Evolutionary conservation across 2,888 invertebrate species (phyloP).

Genomic region (Trissolcus japonicus): DNA sequence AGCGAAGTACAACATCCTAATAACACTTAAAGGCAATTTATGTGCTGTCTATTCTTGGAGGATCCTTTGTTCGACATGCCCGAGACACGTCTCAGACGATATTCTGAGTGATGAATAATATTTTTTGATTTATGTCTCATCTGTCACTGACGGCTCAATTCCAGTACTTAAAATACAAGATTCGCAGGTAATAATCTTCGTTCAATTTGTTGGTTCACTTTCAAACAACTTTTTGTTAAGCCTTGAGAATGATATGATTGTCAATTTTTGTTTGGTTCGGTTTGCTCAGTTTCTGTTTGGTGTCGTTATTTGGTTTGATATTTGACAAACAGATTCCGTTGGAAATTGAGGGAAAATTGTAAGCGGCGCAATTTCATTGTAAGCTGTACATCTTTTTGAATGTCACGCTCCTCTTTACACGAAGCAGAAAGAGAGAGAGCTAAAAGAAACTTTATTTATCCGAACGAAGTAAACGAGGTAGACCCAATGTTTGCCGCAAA

Average conservation of each 20-base stretch:
- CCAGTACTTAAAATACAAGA: too few relatives aligned
- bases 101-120: constrained; percentile 1
- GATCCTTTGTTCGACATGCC: constrained; percentile 26
- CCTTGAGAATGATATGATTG: too few relatives aligned
- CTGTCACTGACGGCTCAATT: background rate
- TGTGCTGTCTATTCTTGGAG: constrained; percentile 32
- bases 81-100: background rate
- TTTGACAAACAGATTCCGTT: constrained; percentile 27
- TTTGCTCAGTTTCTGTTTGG: background rate
- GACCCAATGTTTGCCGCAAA: constrained; percentile 47
- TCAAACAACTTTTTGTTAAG: too few relatives aligned
- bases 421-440: constrained; percentile 18
- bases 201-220: too few relatives aligned
- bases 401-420: constrained; percentile 50
- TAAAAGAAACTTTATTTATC: constrained; percentile 43
- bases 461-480: constrained; percentile 47
- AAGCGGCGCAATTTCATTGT: constrained; percentile 38
- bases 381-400: constrained; percentile 42
- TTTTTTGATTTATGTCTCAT: background rate
- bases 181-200: too few relatives aligned
- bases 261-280: too few relatives aligned
- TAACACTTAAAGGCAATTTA: constrained; percentile 48
- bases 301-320: background rate
- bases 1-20: constrained; percentile 36
- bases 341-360: constrained; percentile 13